Conservation (phyloP, 2,888 invertebrate species). For the Brachyptera risi region DNA sequence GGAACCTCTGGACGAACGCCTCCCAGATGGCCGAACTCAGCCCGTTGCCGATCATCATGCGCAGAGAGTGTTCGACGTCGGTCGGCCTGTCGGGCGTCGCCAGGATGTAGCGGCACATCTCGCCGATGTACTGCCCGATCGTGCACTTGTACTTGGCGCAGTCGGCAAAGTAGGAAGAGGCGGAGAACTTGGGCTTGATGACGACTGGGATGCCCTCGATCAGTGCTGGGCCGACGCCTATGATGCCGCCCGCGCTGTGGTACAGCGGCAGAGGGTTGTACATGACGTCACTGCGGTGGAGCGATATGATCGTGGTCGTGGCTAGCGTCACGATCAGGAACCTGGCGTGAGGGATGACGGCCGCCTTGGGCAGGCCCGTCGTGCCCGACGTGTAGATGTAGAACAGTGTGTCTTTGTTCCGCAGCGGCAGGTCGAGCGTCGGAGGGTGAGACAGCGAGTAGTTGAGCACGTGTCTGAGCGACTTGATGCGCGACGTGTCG, state of each 20-base stretch:
- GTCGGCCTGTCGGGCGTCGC: conserved; percentile 60
- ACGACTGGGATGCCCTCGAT: conserved; percentile 76
- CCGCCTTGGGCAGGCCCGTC: conserved; percentile 95
- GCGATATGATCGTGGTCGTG: conserved; percentile 61
- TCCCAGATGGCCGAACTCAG: conserved; percentile 91
- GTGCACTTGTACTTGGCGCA: conserved; percentile 63
- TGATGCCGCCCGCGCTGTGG: conserved; percentile 88
- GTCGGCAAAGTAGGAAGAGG: conserved; percentile 89
- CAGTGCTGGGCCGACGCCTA: conserved; percentile 75
- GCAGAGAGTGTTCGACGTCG: conserved; percentile 66
- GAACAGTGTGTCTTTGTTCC: conserved; percentile 63
- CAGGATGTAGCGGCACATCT: conserved; percentile 81
- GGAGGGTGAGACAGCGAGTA: too few species aligned
- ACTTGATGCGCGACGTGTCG: conserved; percentile 12
- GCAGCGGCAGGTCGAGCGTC: conserved; percentile 36
- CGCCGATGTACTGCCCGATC: conserved; percentile 87
- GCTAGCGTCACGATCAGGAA: conserved; percentile 65
- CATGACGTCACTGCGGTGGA: conserved; percentile 67
- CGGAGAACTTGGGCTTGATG: conserved; percentile 87
- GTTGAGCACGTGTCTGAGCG: too few species aligned
- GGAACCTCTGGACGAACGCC: conserved; percentile 75
- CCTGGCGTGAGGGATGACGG: conserved; percentile 83
- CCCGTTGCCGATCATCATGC: conserved; percentile 92
- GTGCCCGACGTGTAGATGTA: conserved; percentile 95
- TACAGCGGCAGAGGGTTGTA: conserved; percentile 92